These are phyloP conservation scores for Dermatemys mawii DNA, from an alignment of 2,113 vertebrate genomes.

Conservation along the genomic window DNA sequence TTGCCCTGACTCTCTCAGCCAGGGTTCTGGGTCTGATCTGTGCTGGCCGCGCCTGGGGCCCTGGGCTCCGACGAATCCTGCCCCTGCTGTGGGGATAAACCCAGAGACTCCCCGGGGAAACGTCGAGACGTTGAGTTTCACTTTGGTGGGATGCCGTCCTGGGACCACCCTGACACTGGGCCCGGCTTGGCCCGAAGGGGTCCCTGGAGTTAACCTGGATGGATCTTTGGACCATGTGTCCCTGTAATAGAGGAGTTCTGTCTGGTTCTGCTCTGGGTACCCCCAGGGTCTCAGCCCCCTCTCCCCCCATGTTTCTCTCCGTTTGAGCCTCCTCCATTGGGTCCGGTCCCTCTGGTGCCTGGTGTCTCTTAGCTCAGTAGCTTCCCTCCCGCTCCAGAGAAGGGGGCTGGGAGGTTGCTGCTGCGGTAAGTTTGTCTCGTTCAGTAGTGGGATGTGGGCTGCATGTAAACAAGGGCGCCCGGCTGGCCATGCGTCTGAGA, in stretches of 20 bases:
- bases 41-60: too few species aligned
- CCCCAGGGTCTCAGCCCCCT: not conserved
- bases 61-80: rapidly evolving
- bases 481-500: too few species aligned
- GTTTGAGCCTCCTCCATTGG: not conserved
- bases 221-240: too few species aligned
- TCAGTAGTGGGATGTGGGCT: not conserved
- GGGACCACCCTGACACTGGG: not conserved
- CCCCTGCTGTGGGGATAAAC: not conserved
- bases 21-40: not conserved
- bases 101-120: not conserved
- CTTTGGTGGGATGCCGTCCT: too few species aligned
- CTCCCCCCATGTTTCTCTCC: not conserved
- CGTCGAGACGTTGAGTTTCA: too few species aligned
- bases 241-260: too few species aligned
- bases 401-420: not conserved
- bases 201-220: not conserved
- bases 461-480: not conserved
- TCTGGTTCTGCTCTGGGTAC: not conserved
- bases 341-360: too few species aligned
- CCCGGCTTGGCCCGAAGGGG: not conserved
- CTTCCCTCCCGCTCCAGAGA: too few species aligned
- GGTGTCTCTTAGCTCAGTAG: too few species aligned
- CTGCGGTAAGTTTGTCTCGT: not conserved
- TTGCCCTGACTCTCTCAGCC: not conserved